phyloP scores from a whole-genome alignment of 2,113 vertebrate species.

The Nothoprocta pentlandii region DNA sequence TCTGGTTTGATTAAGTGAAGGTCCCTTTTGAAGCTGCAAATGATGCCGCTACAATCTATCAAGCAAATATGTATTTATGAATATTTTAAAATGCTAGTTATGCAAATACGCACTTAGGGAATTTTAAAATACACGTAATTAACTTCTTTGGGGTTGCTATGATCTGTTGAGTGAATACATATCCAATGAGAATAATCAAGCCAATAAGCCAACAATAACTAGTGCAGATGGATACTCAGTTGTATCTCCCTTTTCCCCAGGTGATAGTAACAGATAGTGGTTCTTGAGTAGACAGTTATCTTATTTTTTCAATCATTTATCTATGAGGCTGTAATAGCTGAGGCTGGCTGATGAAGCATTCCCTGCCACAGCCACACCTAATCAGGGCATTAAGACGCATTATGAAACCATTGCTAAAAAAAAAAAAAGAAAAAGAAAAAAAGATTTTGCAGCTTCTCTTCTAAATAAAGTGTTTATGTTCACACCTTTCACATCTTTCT shows the following conservation, averaged over 20 bases:
- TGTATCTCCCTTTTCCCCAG: background rate
- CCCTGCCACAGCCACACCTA: background rate
- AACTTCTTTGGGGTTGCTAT: conserved; percentile 66
- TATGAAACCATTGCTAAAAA: background rate
- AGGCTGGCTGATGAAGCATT: background rate
- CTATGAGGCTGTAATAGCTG: background rate
- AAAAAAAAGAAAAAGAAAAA: background rate
- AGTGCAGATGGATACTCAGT: background rate
- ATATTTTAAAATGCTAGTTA: conserved; percentile 73
- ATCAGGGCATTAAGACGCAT: background rate
- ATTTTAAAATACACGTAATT: conserved; percentile 72
- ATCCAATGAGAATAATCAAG: conserved; percentile 63
- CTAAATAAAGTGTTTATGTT: background rate
- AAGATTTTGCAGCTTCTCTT: background rate
- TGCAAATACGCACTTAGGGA: conserved; percentile 72
- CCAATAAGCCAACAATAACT: conserved; percentile 33
- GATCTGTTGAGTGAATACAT: conserved; percentile 65
- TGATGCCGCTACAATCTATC: conserved; percentile 60
- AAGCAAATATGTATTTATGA: conserved; percentile 75
- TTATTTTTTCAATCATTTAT: background rate
- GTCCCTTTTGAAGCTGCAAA: conserved; percentile 69
- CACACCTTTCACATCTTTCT: background rate
- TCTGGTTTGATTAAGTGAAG: conserved; percentile 67
- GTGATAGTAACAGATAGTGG: background rate
- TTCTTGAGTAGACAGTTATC: background rate